Conservation (phyloP, 30 jellyfish, hydroid and myxozoan genomes). For the Rhopilema esculentum region DNA sequence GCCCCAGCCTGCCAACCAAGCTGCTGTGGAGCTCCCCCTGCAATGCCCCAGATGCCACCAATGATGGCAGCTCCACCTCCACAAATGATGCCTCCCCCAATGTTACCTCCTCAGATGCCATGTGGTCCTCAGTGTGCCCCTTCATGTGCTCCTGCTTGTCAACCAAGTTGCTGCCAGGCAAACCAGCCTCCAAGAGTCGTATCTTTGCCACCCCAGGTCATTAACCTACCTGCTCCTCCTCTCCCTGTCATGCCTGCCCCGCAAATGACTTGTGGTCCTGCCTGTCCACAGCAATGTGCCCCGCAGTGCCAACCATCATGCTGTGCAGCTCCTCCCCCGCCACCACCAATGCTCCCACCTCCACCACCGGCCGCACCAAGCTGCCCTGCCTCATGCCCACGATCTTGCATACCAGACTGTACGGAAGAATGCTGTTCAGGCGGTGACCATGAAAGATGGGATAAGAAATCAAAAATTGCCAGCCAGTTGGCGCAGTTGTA, state of each 20-base stretch:
- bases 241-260: background rate
- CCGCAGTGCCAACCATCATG: conserved; percentile 58
- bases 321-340: conserved; percentile 48
- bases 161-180: conserved; percentile 66
- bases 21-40: conserved; percentile 44
- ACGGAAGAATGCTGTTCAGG: conserved; percentile 75
- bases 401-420: conserved; percentile 81
- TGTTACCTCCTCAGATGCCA: conserved; percentile 55
- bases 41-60: conserved; percentile 44
- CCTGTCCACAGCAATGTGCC: conserved; percentile 64
- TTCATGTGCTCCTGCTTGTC: conserved; percentile 64
- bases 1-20: conserved; percentile 63
- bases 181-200: conserved; percentile 39
- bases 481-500: conserved; percentile 63
- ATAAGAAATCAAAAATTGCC: conserved; percentile 85
- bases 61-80: conserved; percentile 46
- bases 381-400: conserved; percentile 51
- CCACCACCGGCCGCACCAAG: conserved; percentile 41
- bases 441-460: conserved; percentile 57
- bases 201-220: conserved; percentile 57
- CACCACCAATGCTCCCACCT: conserved; percentile 47
- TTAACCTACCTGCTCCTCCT: conserved; percentile 44
- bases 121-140: conserved; percentile 73
- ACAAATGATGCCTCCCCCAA: conserved; percentile 26
- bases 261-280: conserved; percentile 39